Base-by-base conservation (phyloP, 2,113 vertebrate species). In the Pteruthius melanotis region DNA sequence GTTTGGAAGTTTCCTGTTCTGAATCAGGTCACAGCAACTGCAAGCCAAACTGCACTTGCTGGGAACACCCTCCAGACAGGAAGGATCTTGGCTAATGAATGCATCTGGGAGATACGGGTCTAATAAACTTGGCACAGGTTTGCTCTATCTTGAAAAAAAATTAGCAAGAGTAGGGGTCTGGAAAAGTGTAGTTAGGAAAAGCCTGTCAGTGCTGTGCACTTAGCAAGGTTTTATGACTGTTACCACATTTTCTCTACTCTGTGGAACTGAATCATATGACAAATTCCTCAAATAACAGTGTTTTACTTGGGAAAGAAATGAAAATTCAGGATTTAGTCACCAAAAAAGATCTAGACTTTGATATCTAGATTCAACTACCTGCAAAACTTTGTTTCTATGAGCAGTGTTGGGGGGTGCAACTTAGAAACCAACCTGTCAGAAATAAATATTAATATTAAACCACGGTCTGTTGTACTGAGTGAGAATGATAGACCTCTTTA, bases 21-120 rank as follows among this genome's bases (percentile, higher is more conserved):
- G 72, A 94, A 94, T 94, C 87, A 91, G 68, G 74, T 84, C 87
- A 93, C 69, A 83, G 71, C 14, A 91, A 74, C 52, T 90, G 45
- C 35, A 91, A 94, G 93, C 83, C 94, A 96, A 94, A 89, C 65
- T 87, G 23, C 65, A 45, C 77, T 95, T 49, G 70, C 69, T 90
- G 90, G 91, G 57, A 96, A 97, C 90, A 93, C 88, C 90, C 91
- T 95, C 45, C 69, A 94, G 87, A 83, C 92, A 94, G 93, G 95
- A 97, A 90, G 89, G 87, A 82, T 91, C 78, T 91, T 91, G 91
- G 84, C 49, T 97, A 91, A 96, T 84, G 61, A 96, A 74, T 82
- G 66, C 81, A 94, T 93, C 50, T 94, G 90, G 50, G 84, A 95
- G 89, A 93, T 90, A 95, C 3, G 61, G 49, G 31, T 84, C 86